A percentile compares a stretch with the other conserved stretches of the same genome.
phyloP scores from a whole-genome alignment of 2,888 invertebrate genomes.

The Lithophane leautieri region DNA sequence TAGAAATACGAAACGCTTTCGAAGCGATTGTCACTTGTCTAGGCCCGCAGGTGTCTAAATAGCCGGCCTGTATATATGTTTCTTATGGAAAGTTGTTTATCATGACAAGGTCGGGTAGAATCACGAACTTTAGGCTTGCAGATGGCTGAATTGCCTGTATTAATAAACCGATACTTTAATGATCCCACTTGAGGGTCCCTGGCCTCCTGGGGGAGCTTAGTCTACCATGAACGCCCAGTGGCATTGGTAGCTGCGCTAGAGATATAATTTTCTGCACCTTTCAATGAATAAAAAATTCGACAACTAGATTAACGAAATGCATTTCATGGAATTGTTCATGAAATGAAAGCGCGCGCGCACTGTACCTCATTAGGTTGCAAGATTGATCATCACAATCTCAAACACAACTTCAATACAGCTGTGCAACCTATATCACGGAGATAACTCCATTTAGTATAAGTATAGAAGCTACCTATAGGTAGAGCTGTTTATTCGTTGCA shows the following conservation, averaged over 20 bases:
- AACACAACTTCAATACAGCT: not conserved
- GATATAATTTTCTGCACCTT: not conserved
- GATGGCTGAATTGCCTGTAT: not conserved
- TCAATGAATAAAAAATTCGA: not conserved
- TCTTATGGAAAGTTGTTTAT: not conserved
- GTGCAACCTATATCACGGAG: not conserved
- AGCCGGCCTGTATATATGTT: not conserved
- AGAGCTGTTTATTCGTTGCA: conserved; percentile 11
- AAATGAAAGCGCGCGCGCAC: not conserved
- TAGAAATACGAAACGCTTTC: too few relatives aligned
- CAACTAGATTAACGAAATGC: not conserved
- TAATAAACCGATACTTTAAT: not conserved
- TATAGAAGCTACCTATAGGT: not conserved
- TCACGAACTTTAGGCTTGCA: not conserved
- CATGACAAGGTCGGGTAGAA: not conserved
- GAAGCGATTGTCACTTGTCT: too few relatives aligned
- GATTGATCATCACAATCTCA: not conserved
- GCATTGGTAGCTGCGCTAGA: not conserved
- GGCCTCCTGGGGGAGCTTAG: not conserved
- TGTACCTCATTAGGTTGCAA: not conserved
- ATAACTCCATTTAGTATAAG: not conserved
- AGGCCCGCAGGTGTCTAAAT: too few relatives aligned
- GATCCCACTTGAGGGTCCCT: not conserved
- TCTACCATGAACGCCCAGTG: not conserved
- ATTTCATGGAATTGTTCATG: not conserved